Base-by-base conservation (phyloP, 2,797 vertebrate genomes). In the Coluber constrictor region DNA sequence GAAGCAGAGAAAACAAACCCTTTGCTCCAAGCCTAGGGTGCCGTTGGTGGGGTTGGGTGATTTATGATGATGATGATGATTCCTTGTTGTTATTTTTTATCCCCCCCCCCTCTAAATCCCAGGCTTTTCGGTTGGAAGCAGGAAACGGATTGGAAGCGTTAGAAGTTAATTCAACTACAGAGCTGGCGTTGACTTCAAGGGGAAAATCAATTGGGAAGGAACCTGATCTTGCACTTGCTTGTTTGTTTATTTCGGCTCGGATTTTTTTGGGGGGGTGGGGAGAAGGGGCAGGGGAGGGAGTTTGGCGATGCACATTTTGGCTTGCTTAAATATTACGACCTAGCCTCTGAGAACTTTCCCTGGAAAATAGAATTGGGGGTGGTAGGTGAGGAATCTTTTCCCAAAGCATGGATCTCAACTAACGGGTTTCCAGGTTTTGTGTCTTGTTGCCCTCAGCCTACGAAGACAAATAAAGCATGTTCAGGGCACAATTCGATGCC, bases 121-220 rank as follows among this genome's bases (percentile, higher is more conserved):
- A 3, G 83, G 92, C 92, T 90, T 91, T 79, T 70, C 92, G 91
- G 63, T 29, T 83, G 27, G 5, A 88, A n/a, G 2, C 90, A 25
- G 90, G 90, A 94, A 83, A 95, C 88, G 90, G 91, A 93, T 86
- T 94, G 94, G 92, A 32, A 91, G 86, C 93, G 60, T 25, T 6
- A 87, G 95, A 95, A 95, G 95, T 95, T 94, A 92, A 94, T 94
- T 95, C 90, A 86, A 87, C 93, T 87, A 32, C 79, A 56, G 92
- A 27, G 79, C 91, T 70, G 93, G 90, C 61, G n/a, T 63, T 63
- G 15, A 94, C 60, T 93, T 93, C 27, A 51, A 90, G 89, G 92
- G 92, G 18, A 86, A 29, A 66, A 91, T 91, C 66, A 3, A 60
- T 51, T 0, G 60, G n/a, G 0, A 55, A 79, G 32, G 92, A 86